Evolutionary conservation across 2,888 invertebrate species (phyloP).

Genomic region (Drosophila meridiana): DNA sequence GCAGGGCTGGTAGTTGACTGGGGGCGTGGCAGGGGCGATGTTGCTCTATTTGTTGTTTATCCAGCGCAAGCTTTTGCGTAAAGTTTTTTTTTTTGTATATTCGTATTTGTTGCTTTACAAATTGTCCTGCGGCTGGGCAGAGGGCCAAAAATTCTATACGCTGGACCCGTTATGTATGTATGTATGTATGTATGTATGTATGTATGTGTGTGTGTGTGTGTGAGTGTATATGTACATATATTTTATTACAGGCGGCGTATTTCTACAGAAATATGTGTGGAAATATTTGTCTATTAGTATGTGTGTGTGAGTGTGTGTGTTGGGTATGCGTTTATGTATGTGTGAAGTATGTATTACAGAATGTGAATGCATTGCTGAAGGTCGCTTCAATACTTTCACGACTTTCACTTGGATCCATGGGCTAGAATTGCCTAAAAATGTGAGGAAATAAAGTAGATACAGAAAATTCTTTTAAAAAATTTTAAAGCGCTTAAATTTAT

Average conservation of each 20-base stretch:
- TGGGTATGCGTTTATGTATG: not conserved
- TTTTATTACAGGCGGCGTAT: slow-evolving; percentile 41
- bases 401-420: slow-evolving; percentile 27
- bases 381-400: slow-evolving; percentile 31
- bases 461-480: not conserved
- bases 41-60: slow-evolving; percentile 58
- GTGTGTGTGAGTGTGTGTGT: not conserved
- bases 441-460: not conserved
- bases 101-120: slow-evolving; percentile 59
- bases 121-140: slow-evolving; percentile 76
- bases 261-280: slow-evolving; percentile 31
- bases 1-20: not conserved
- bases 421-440: not conserved
- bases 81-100: slow-evolving; percentile 45
- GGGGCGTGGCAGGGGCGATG: slow-evolving; percentile 4
- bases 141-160: slow-evolving; percentile 41
- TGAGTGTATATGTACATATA: slow-evolving; percentile 9
- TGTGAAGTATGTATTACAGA: slow-evolving; percentile 11
- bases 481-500: too few relatives aligned
- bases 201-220: too few relatives aligned
- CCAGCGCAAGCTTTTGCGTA: slow-evolving; percentile 61
- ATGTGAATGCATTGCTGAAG: slow-evolving; percentile 39
- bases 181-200: not conserved
- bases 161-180: slow-evolving; percentile 1
- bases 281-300: slow-evolving; percentile 7